Evolutionary conservation across 2,888 invertebrate species (phyloP), one percentile per base, ranked within the genome.

Genomic region (Euproctis similis): DNA sequence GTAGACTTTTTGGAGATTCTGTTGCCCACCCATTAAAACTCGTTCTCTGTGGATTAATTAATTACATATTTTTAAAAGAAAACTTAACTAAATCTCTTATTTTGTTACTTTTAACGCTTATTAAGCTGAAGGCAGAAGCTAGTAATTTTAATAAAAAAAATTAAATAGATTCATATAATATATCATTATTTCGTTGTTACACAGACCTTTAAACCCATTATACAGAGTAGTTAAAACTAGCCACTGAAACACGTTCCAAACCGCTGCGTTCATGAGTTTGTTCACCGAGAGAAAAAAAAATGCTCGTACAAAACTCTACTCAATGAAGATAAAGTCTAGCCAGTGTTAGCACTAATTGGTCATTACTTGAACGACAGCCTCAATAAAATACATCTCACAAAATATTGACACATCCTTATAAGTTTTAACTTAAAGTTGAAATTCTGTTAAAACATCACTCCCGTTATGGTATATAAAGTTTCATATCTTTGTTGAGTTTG

Each of bases 261-360:
- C 31, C 42, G 47, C 39, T 59, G 54, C 56, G 53, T 59, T 62
- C 53, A 61, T 39, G 48, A 58, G 53, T 53, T 51, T 46, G 38
- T 58, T 53, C 26, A 48, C 34, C 49, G 46, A 46, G 38, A 39
- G 43, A 47, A 46, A 49, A 47, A 33, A 19, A 28, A 7, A 21
- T 24, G 13, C 18, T 11, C 26, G 12, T 24, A 10, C 12, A 4
- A 64, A 63, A 53, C 56, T 55, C 53, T 53, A 45, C 58, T 62
- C 64, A 61, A 63, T 67, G 59, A 68, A 56, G 62, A 57, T 54
- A 60, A n/a, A 55, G 47, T 42, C 55, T 57, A 54, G n/a, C n/a
- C n/a, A n/a, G 60, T 60, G 58, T 64, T 62, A 56, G 55, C 61
- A 32, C 72, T 74, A 73, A 72, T 74, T 74, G 73, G 63, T 55